Percentiles rank a stretch among this genome's conserved stretches.
Evolutionary conservation across 2,113 vertebrate species (phyloP).

Genomic region (Nanger granti): DNA sequence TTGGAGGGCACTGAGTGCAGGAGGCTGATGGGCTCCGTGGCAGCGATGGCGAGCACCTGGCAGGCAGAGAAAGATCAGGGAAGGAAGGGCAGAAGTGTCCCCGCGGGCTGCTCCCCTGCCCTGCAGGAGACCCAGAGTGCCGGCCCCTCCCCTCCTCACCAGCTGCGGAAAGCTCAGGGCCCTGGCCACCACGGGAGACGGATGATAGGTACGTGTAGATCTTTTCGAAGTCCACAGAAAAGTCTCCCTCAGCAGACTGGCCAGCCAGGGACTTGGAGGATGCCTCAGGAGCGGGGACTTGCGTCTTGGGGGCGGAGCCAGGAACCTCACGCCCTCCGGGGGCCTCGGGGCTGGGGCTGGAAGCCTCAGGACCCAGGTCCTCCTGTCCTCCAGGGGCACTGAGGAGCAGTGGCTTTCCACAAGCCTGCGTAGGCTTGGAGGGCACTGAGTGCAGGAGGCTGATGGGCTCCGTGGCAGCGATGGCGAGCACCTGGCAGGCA

Average conservation of each 20-base stretch:
- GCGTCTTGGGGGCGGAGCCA: background rate
- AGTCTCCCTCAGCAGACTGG: background rate
- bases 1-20: constrained; percentile 63
- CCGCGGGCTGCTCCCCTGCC: background rate
- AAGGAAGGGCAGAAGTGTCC: background rate
- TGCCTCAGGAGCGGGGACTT: background rate
- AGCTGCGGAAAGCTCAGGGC: constrained; percentile 64
- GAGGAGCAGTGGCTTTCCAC: background rate
- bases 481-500: constrained; percentile 63
- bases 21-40: constrained; percentile 63
- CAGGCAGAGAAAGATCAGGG: background rate
- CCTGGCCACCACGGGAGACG: background rate
- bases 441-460: constrained; percentile 68
- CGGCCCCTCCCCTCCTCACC: constrained; percentile 49
- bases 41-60: constrained; percentile 67
- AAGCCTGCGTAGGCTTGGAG: constrained; percentile 15
- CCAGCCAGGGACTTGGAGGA: background rate
- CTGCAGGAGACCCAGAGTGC: background rate
- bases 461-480: constrained; percentile 61
- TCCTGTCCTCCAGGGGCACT: background rate
- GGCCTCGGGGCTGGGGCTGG: background rate
- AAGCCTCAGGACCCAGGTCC: background rate
- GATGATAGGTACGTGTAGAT: constrained; percentile 71
- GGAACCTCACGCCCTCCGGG: background rate
- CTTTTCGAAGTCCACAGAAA: constrained; percentile 70